Conservation (phyloP, 2,888 invertebrate genomes). For the Mechanitis messenoides region DNA sequence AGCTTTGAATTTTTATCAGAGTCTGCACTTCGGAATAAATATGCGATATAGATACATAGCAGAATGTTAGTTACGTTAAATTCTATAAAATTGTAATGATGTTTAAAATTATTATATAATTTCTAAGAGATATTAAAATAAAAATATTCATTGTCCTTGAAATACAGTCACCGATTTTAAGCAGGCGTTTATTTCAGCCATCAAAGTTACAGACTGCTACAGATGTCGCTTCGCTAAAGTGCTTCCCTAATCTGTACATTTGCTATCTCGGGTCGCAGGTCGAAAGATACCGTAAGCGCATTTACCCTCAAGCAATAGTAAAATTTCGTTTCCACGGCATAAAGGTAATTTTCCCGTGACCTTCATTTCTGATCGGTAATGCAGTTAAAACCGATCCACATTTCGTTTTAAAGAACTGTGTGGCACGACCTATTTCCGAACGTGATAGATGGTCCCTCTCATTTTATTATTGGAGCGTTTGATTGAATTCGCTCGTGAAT, state of each 20-base stretch:
- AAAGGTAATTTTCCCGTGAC: constrained; percentile 45
- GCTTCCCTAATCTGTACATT: constrained; percentile 55
- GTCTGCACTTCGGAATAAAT: constrained; percentile 10
- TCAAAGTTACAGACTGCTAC: constrained; percentile 44
- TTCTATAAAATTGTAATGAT: too few relatives aligned
- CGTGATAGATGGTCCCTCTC: constrained; percentile 55
- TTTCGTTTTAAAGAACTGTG: constrained; percentile 38
- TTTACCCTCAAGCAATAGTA: constrained; percentile 35
- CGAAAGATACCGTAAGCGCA: constrained; percentile 59
- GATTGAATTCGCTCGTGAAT: constrained; percentile 31
- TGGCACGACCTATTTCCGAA: constrained; percentile 53
- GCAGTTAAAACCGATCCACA: constrained; percentile 41
- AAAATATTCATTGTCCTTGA: constrained; percentile 4
- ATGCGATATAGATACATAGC: too few relatives aligned
- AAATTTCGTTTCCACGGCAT: constrained; percentile 34
- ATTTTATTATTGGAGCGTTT: constrained; percentile 39
- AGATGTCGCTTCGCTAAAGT: constrained; percentile 30
- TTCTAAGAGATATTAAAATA: not conserved
- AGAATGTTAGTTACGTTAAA: too few relatives aligned
- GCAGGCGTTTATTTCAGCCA: constrained; percentile 48
- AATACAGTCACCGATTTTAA: constrained; percentile 32
- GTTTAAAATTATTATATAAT: constrained; percentile 4
- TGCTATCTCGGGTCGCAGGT: constrained; percentile 64
- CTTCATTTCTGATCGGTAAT: constrained; percentile 25
- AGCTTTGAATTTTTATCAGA: constrained; percentile 15